phyloP scores from a whole-genome alignment of 2,797 vertebrate species.

The Myioborus melanocephalus region DNA sequence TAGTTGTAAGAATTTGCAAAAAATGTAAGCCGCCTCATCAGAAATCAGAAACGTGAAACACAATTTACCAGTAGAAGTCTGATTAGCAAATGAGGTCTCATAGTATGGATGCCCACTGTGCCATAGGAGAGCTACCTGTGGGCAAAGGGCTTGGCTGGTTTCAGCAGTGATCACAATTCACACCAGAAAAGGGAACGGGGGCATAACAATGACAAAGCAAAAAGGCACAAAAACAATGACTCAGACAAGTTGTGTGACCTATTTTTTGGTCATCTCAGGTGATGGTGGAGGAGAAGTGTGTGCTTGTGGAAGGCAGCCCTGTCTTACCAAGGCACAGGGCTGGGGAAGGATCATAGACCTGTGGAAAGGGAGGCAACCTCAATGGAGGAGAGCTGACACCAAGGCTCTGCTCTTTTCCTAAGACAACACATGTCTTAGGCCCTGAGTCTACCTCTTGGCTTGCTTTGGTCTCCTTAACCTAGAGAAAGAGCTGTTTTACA shows the following conservation, averaged over 20 bases:
- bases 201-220: background rate
- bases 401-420: background rate
- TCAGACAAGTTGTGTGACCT: background rate
- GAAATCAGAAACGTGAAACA: background rate
- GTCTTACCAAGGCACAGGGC: background rate
- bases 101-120: background rate
- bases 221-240: background rate
- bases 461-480: background rate
- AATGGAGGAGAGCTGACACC: background rate
- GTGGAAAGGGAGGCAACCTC: background rate
- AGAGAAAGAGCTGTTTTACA: background rate
- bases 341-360: background rate
- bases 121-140: accelerated
- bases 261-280: background rate
- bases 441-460: accelerated
- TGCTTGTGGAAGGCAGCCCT: accelerated
- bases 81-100: background rate
- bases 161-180: background rate
- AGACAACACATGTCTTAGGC: background rate
- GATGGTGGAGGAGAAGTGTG: background rate
- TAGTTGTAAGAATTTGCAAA: background rate
- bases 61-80: background rate
- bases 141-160: background rate
- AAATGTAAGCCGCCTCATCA: background rate
- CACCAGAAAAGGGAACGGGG: background rate